Evolutionary conservation across 2,888 invertebrate genomes (phyloP).

Genomic region (Saturnia japonica): DNA sequence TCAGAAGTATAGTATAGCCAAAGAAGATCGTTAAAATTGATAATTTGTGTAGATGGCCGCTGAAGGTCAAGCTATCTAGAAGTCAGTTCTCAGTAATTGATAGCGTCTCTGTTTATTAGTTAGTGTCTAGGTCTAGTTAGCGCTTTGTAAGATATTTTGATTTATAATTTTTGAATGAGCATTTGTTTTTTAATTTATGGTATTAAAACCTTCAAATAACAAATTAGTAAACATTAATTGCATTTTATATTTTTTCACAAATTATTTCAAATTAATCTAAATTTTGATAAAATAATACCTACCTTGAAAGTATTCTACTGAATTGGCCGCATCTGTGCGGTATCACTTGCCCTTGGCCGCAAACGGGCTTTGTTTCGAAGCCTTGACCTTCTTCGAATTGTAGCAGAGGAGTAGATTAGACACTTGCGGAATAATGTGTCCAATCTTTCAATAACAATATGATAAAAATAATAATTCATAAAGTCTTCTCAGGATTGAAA

Average conservation of each 20-base stretch:
- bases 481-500: not conserved
- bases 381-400: constrained; percentile 20
- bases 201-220: not conserved
- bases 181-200: not conserved
- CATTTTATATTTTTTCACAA: too few species aligned
- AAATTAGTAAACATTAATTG: not conserved
- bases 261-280: not conserved
- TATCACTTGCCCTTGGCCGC: constrained; percentile 25
- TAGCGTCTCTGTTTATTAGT: too few species aligned
- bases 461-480: not conserved
- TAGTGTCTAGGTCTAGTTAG: too few species aligned
- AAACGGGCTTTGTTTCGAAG: constrained; percentile 23
- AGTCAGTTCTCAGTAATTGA: too few species aligned
- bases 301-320: constrained; percentile 13
- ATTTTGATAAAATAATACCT: not conserved
- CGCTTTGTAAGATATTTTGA: too few species aligned
- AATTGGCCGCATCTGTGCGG: constrained; percentile 15
- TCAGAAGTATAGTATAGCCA: too few species aligned
- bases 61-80: too few species aligned
- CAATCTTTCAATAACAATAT: not conserved
- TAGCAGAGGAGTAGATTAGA: constrained; percentile 20
- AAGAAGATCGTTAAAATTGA: too few species aligned
- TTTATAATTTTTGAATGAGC: too few species aligned
- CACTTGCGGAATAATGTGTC: constrained; percentile 13
- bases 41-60: too few species aligned